phyloP scores from a whole-genome alignment of 2,113 vertebrate species.

The Dendrocopos noguchii region DNA sequence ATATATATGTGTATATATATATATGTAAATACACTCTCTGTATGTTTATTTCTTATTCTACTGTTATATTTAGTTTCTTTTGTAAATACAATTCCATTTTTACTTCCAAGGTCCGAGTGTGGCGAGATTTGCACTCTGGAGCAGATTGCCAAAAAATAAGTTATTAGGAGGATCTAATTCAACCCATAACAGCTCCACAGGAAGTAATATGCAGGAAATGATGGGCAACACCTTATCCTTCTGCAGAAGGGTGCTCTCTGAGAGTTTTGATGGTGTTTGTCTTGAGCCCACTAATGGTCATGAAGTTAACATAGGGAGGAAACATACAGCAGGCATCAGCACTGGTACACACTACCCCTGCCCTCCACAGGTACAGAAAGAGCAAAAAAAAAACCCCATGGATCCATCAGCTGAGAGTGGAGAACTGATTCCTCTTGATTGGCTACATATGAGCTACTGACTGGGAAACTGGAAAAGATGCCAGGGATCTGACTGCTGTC shows the following conservation, averaged over 20 bases:
- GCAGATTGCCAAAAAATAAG: too few relatives aligned
- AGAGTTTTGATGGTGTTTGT: neutral
- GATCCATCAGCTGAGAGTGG: neutral
- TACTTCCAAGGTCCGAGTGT: too few relatives aligned
- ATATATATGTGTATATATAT: too few relatives aligned
- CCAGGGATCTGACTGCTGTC: neutral
- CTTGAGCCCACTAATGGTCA: neutral
- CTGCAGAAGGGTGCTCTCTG: neutral
- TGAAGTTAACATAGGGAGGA: neutral
- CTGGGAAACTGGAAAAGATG: neutral
- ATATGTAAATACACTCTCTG: too few relatives aligned
- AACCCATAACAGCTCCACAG: neutral
- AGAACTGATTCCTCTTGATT: neutral
- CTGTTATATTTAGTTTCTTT: too few relatives aligned
- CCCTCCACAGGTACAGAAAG: neutral
- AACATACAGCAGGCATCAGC: neutral
- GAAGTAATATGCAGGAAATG: neutral
- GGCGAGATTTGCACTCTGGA: too few relatives aligned
- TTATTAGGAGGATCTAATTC: too few relatives aligned
- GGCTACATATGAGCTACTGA: neutral
- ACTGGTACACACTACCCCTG: neutral
- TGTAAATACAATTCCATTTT: too few relatives aligned
- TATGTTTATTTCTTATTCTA: too few relatives aligned
- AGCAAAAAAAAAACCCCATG: neutral
- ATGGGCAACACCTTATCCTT: neutral